Evolutionary conservation across 1,140 invertebrate species (phyloP).

Genomic region (Whitmania pigra): DNA sequence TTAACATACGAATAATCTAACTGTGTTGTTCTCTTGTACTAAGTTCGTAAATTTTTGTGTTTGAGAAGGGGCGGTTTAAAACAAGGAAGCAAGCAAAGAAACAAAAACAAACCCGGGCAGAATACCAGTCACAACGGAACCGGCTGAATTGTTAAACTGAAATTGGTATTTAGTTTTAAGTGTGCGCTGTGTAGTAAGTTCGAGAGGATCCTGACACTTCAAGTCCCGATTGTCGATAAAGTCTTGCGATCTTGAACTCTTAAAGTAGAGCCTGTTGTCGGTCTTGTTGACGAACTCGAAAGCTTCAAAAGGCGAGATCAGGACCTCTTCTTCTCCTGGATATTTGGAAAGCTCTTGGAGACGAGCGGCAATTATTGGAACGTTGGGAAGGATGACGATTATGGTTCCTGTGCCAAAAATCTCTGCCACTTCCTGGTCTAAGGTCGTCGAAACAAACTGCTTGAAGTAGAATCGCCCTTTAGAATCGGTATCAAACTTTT

Average conservation of each 20-base stretch:
- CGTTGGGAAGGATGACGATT: neutral
- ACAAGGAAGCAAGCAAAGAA: no score
- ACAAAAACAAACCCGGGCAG: no score
- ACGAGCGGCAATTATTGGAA: neutral
- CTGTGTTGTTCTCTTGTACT: no score
- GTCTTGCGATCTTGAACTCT: neutral
- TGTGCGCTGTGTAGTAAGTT: no score
- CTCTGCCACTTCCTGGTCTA: neutral
- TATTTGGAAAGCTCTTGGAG: neutral
- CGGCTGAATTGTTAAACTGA: no score
- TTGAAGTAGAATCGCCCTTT: constrained; percentile 5
- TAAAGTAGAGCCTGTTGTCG: neutral
- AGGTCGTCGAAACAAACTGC: neutral
- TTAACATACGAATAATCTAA: no score
- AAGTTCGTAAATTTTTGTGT: no score
- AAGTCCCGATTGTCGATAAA: neutral
- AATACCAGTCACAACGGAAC: no score
- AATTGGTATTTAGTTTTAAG: no score
- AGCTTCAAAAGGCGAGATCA: constrained; percentile 12
- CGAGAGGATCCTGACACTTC: no score
- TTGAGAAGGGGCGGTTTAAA: no score
- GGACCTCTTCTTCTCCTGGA: constrained; percentile 6
- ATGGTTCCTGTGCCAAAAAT: neutral
- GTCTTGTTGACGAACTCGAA: constrained; percentile 1
- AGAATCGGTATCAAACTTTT: neutral